A percentile compares a stretch with the other conserved stretches of the same genome.
Conservation (phyloP, 2,888 invertebrate species). For the Mesochorus sp. region DNA sequence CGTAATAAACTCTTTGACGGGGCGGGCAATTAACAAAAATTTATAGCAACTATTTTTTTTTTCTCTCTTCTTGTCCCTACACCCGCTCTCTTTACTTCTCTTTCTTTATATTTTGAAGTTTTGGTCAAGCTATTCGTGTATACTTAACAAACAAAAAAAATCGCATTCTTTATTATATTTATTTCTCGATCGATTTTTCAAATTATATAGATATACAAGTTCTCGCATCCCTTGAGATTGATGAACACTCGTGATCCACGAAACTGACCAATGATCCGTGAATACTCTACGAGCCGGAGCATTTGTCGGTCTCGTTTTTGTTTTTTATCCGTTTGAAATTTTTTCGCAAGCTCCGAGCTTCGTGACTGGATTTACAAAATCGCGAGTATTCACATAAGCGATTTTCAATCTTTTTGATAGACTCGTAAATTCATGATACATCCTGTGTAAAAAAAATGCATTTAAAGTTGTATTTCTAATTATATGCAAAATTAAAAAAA, state of each 20-base stretch:
- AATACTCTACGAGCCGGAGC: constrained; percentile 39
- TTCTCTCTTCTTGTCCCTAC: neutral
- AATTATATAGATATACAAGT: neutral
- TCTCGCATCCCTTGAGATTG: constrained; percentile 14
- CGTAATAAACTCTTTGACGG: constrained; percentile 61
- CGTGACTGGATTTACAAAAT: constrained; percentile 53
- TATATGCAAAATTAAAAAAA: neutral
- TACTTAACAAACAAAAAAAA: neutral
- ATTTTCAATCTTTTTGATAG: neutral
- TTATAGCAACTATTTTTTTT: constrained; percentile 42
- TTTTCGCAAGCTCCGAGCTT: constrained; percentile 53
- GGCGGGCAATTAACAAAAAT: constrained; percentile 57
- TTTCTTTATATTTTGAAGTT: too few species aligned
- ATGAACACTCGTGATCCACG: constrained; percentile 46
- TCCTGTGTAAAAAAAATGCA: neutral
- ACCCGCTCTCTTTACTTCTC: too few species aligned
- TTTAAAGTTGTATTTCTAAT: neutral
- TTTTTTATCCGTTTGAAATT: constrained; percentile 10
- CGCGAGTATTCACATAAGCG: neutral
- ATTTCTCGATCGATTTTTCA: constrained; percentile 26
- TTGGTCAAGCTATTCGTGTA: constrained; percentile 25
- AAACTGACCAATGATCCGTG: constrained; percentile 56
- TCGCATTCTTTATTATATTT: constrained; percentile 8
- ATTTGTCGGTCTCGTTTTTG: constrained; percentile 40
- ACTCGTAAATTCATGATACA: neutral